A percentile compares a stretch with the other conserved stretches of the same genome.
These are phyloP conservation scores for Akabosia matsudoensis DNA, from an alignment of 1,140 invertebrate species.

Conservation along the genomic window DNA sequence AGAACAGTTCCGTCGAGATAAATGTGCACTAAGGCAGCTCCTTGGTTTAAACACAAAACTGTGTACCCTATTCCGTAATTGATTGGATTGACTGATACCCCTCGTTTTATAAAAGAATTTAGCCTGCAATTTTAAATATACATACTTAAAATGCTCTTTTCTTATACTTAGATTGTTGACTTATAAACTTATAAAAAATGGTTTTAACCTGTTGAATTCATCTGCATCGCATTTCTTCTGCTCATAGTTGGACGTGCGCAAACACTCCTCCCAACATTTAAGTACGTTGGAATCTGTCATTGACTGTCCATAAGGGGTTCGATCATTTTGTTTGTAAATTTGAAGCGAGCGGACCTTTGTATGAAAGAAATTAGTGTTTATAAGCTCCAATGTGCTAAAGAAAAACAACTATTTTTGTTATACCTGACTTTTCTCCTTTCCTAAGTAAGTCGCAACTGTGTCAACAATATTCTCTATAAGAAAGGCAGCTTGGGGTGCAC, in stretches of 20 bases:
- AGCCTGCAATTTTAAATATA: slow-evolving; percentile 29
- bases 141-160: neutral
- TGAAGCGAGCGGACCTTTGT: slow-evolving; percentile 52
- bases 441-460: slow-evolving; percentile 50
- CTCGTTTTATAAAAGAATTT: slow-evolving; percentile 56
- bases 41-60: slow-evolving; percentile 55
- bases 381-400: neutral
- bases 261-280: slow-evolving; percentile 55
- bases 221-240: slow-evolving; percentile 48
- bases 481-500: slow-evolving; percentile 54
- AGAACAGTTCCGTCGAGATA: slow-evolving; percentile 60
- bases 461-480: slow-evolving; percentile 52
- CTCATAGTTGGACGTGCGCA: slow-evolving; percentile 49
- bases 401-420: neutral
- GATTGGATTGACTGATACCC: slow-evolving; percentile 55
- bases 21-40: slow-evolving; percentile 56
- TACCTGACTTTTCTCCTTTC: slow-evolving; percentile 49
- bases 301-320: slow-evolving; percentile 53
- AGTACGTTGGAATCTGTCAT: slow-evolving; percentile 53
- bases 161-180: neutral
- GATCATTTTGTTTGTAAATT: slow-evolving; percentile 55
- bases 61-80: slow-evolving; percentile 57
- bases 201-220: slow-evolving; percentile 51
- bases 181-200: no score
- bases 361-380: neutral